Evolutionary conservation across 1,140 invertebrate genomes (phyloP).

Genomic region (Musca vetustissima): DNA sequence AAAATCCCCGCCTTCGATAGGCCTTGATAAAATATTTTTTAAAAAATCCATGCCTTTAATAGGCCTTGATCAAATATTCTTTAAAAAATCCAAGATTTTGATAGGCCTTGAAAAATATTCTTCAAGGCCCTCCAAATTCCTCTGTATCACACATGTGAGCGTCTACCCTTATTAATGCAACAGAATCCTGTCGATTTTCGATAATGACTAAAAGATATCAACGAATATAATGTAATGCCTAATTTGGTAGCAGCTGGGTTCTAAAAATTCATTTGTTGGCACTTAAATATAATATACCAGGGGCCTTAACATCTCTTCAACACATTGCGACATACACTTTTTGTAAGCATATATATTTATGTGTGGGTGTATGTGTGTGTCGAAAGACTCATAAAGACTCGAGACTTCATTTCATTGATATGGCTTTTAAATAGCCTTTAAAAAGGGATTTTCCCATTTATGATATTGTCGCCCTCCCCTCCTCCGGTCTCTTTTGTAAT

Average conservation of each 20-base stretch:
- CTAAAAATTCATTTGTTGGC: not conserved
- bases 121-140: too few relatives aligned
- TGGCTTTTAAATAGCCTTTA: not conserved
- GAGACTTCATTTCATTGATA: constrained; percentile 1
- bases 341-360: not conserved
- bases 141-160: too few relatives aligned
- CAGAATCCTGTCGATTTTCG: not conserved
- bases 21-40: too few relatives aligned
- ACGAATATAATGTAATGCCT: not conserved
- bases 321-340: too few relatives aligned
- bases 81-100: too few relatives aligned
- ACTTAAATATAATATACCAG: too few relatives aligned
- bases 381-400: not conserved
- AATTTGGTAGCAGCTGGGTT: not conserved
- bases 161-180: not conserved
- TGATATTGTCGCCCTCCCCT: not conserved
- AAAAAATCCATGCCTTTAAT: too few relatives aligned
- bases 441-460: constrained; percentile 9
- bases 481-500: not conserved
- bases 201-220: not conserved
- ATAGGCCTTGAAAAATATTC: too few relatives aligned
- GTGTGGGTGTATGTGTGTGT: not conserved
- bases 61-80: too few relatives aligned
- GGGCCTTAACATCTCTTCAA: too few relatives aligned
- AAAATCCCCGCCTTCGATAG: too few relatives aligned